Base-by-base conservation (phyloP, 2,797 vertebrate species). In the Ptychobarbus kaznakovi region DNA sequence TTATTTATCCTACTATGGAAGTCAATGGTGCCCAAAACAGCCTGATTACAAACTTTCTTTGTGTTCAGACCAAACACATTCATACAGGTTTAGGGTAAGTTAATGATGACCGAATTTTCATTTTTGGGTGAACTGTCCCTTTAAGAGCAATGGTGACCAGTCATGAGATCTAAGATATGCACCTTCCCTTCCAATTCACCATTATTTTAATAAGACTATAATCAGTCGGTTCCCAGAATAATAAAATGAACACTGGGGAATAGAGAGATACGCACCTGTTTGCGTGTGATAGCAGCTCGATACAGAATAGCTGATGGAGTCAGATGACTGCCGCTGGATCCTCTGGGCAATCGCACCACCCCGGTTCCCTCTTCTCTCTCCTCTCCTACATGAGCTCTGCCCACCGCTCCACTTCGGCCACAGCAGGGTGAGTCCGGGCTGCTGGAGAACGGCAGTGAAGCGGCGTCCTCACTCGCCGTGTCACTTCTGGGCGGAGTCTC, bases 221-320 rank as follows among this genome's bases (percentile, higher is more conserved):
- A 35, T 32, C 65, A 66, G 63, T 66, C 5, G 3, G 15, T 66
- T 66, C 28, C 28, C 6, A 38, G 4, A 4, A 38, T n/a, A 28
- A 32, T 32, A 63, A 65, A 32, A 32, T 56, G 9, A 35, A 56
- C 8, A 7, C 10, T 58, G 0, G 0, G 1, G 20, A n/a, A 16
- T 25, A 40, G 13, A 77, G 51, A 13, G 22, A 42, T n/a, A 40
- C 3, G 13, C 87, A 99, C 97, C 97, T 99, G 97, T 88, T 96
- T 98, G 51, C 97, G 95, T 28, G 97, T 98, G 86, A 98, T 97
- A 0, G 97, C 97, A 3, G 97, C 97, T 88, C 97, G 95, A 94
- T 99, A 99, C 58, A 99, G 95, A 90, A 98, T 94, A 0, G 97
- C 97, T 38, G 97, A 95, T 0, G 97, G 97, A 6, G 97, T 98